Evolutionary conservation across 23 tunicate genomes (phyloP).

Genomic region (Trididemnum nubilum): DNA sequence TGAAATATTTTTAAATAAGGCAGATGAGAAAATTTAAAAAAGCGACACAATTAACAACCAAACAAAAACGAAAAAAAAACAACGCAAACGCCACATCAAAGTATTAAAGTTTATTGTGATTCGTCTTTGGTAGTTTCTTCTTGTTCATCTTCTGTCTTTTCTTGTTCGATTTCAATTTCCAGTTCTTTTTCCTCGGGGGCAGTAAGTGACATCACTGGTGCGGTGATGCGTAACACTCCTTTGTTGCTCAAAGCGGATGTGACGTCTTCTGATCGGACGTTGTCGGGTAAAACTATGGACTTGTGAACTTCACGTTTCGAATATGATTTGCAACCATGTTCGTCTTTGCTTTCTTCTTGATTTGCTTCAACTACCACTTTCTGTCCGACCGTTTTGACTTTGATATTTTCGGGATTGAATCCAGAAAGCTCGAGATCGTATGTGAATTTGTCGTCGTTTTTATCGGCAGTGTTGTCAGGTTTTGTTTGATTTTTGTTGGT

Average conservation of each 20-base stretch:
- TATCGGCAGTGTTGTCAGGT: not conserved
- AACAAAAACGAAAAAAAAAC: not conserved
- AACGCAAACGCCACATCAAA: not conserved
- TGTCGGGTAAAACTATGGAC: conserved; percentile 10
- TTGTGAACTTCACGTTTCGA: not conserved
- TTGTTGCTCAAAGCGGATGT: conserved; percentile 35
- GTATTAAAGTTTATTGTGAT: not conserved
- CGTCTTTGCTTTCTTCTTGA: conserved; percentile 7
- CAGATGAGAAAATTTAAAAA: not conserved
- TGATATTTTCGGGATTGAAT: conserved; percentile 17
- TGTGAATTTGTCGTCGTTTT: not conserved
- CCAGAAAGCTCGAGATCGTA: conserved; percentile 16
- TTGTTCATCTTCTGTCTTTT: not conserved
- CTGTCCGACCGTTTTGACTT: conserved; percentile 41
- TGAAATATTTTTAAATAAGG: too few relatives aligned
- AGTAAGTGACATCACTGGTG: conserved; percentile 42
- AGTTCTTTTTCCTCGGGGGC: conserved; percentile 28
- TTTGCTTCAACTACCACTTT: conserved; percentile 33
- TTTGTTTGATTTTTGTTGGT: not conserved
- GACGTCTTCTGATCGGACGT: conserved; percentile 27
- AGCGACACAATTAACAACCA: not conserved
- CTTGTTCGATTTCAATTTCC: not conserved
- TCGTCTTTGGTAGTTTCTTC: not conserved
- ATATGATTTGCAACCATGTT: conserved; percentile 16
- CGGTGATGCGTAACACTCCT: conserved; percentile 62